Conservation (phyloP, 1,140 invertebrate species). For the Drosophila orena region DNA sequence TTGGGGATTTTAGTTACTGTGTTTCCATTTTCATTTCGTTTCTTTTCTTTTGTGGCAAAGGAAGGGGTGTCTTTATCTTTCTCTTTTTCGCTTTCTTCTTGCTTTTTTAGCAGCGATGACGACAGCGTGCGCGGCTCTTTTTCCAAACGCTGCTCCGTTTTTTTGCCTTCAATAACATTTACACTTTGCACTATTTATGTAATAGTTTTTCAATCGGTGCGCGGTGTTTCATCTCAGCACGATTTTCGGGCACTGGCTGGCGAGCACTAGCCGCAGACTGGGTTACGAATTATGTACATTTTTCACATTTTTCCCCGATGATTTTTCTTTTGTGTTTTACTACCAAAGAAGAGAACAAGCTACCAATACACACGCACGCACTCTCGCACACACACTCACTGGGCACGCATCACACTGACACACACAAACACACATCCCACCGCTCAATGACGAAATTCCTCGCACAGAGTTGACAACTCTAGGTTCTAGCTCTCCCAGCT, state of each 20-base stretch:
- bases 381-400: slow-evolving; percentile 49
- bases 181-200: slow-evolving; percentile 82
- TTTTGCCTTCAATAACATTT: slow-evolving; percentile 79
- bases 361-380: slow-evolving; percentile 60
- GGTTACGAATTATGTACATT: slow-evolving; percentile 58
- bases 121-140: slow-evolving; percentile 71
- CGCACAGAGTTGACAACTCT: slow-evolving; percentile 75
- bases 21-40: neutral
- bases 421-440: slow-evolving; percentile 30
- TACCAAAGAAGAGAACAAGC: slow-evolving; percentile 59
- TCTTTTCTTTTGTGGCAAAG: slow-evolving; percentile 17
- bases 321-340: slow-evolving; percentile 75
- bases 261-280: slow-evolving; percentile 38
- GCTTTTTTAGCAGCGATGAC: slow-evolving; percentile 69
- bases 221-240: slow-evolving; percentile 42
- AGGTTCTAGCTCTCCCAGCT: slow-evolving; percentile 74
- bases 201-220: slow-evolving; percentile 75
- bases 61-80: slow-evolving; percentile 39
- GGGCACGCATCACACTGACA: slow-evolving; percentile 65
- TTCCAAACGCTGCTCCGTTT: slow-evolving; percentile 52
- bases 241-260: slow-evolving; percentile 39
- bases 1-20: slow-evolving; percentile 36
- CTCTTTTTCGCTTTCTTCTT: slow-evolving; percentile 45
- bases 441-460: slow-evolving; percentile 84
- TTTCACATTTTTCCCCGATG: slow-evolving; percentile 60